Conservation (phyloP, 2,888 invertebrate species). For the Callyntrura guangdongensis region DNA sequence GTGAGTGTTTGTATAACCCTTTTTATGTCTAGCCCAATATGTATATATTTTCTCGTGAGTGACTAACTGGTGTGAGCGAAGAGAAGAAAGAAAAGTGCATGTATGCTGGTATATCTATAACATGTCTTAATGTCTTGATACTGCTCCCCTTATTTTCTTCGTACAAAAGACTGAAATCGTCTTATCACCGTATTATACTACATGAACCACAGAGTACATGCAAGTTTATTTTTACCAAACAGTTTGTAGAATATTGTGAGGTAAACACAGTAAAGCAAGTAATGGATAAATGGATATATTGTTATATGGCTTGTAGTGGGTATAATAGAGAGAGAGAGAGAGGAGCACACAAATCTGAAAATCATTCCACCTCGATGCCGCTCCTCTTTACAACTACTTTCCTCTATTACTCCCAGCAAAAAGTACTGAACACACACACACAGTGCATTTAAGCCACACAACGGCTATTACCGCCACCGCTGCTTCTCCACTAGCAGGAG, state of each 20-base stretch:
- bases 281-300: not conserved
- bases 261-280: constrained; percentile 32
- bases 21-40: not conserved
- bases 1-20: not conserved
- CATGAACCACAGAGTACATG: not conserved
- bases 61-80: constrained; percentile 9
- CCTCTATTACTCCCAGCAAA: constrained; percentile 44
- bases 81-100: constrained; percentile 38
- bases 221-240: not conserved
- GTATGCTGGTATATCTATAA: constrained; percentile 5
- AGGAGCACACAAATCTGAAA: constrained; percentile 74
- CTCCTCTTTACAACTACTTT: constrained; percentile 74
- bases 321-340: not conserved
- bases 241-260: not conserved
- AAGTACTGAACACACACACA: constrained; percentile 8
- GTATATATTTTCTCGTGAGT: constrained; percentile 53
- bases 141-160: constrained; percentile 56
- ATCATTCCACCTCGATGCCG: constrained; percentile 76
- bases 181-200: constrained; percentile 35
- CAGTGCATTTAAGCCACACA: constrained; percentile 34
- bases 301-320: too few species aligned
- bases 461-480: constrained; percentile 60
- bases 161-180: constrained; percentile 32
- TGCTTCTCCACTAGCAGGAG: too few species aligned
- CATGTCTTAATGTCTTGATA: constrained; percentile 59